Evolutionary conservation across 2,113 vertebrate genomes (phyloP), one percentile per base, ranked within the genome.

Genomic region (Donacobius atricapilla): DNA sequence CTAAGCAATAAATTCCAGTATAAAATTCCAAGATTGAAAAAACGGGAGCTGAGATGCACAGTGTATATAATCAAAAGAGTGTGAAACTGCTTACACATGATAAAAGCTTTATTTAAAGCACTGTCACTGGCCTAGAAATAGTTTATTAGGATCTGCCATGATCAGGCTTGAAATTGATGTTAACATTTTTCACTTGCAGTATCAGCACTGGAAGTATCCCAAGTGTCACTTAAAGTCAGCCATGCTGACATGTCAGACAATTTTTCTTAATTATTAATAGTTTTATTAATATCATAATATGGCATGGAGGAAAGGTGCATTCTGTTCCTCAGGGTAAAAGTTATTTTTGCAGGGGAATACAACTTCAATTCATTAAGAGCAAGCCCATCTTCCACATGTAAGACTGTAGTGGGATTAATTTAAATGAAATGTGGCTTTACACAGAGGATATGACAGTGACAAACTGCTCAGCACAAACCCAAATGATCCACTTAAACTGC

Each of bases 361-460:
- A 83, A 50, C 27, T 42, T 30, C 20, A 45, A n/a, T 10, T 42
- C 10, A 39, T 40, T 21, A 61, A 28, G 5, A 72, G 4, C 3
- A 5, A 68, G 8, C 16, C 35, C n/a, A 60, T 69, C 24, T 56
- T 56, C 58, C 27, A 57, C 2, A 31, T 9, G 25, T 8, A 39
- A 40, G 3, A 1, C 1, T 53, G 11, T 2, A 37, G 37, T 10
- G 48, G 13, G 31, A 58, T 31, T 42, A 31, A 51, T 50, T 70
- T 27, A 45, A 68, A 51, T 25, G 27, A 45, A 76, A 44, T 25
- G 44, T 24, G 63, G 9, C 4, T 70, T 73, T 45, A 47, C 20
- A 31, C 5, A 54, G 21, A 33, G 22, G 19, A 37, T 13, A 19
- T 0, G 1, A 75, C 1, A 68, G 35, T 1, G 1, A 88, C 33